These are phyloP conservation scores for Hanleya hanleyi DNA, from an alignment of 2,888 invertebrate genomes.

Conservation along the genomic window DNA sequence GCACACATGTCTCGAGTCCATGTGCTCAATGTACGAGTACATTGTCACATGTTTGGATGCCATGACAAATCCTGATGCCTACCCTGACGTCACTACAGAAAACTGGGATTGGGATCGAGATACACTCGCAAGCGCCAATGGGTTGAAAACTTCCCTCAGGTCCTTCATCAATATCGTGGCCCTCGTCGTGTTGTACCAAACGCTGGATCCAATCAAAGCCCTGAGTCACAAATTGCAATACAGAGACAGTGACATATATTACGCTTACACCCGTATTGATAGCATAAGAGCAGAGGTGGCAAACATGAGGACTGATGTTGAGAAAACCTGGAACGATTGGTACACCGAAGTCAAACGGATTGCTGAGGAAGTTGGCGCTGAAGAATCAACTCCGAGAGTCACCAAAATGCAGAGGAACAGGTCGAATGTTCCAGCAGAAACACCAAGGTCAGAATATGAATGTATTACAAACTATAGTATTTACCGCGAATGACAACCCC, in stretches of 20 bases:
- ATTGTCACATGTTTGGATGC: background rate
- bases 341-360: background rate
- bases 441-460: too few species aligned
- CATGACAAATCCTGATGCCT: background rate
- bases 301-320: background rate
- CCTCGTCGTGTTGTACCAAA: background rate
- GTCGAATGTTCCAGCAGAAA: too few species aligned
- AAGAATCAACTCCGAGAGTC: background rate
- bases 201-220: background rate
- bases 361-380: background rate
- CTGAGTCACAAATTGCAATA: background rate
- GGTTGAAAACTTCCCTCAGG: background rate
- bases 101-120: background rate
- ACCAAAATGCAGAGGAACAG: too few species aligned
- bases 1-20: conserved; percentile 5
- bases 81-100: background rate
- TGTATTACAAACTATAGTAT: too few species aligned
- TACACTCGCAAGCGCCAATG: background rate
- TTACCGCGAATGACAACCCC: too few species aligned
- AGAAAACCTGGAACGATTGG: background rate
- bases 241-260: background rate
- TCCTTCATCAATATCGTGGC: background rate
- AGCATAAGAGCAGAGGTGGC: background rate
- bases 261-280: background rate
- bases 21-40: background rate